phyloP scores from a whole-genome alignment of 2,888 invertebrate genomes.

The Tetheella fluctuosa region DNA sequence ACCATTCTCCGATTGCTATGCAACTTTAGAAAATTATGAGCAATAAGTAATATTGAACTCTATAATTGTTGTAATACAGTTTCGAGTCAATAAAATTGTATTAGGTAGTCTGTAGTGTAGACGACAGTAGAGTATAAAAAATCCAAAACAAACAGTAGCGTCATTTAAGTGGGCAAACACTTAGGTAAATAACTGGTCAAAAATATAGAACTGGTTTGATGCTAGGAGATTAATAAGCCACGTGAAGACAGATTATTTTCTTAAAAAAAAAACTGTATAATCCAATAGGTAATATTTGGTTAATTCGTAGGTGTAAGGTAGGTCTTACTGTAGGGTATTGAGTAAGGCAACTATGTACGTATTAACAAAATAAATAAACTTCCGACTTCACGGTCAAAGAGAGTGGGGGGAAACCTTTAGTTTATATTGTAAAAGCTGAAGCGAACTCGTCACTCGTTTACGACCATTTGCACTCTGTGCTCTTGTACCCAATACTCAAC shows the following conservation, averaged over 20 bases:
- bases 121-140: background rate
- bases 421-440: conserved; percentile 63
- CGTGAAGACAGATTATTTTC: background rate
- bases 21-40: too few relatives aligned
- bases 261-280: too few relatives aligned
- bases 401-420: conserved; percentile 59
- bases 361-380: conserved; percentile 21
- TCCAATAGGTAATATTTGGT: too few relatives aligned
- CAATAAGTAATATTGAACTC: too few relatives aligned
- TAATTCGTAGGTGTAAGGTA: too few relatives aligned
- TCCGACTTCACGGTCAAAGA: conserved; percentile 31
- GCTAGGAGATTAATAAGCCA: background rate
- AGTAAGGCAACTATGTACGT: too few relatives aligned
- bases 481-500: conserved; percentile 27
- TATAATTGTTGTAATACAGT: too few relatives aligned
- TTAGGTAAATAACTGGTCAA: background rate
- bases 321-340: too few relatives aligned
- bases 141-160: background rate
- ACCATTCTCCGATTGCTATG: too few relatives aligned
- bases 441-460: conserved; percentile 56
- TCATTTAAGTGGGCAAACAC: conserved; percentile 8
- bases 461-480: conserved; percentile 50
- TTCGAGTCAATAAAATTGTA: too few relatives aligned
- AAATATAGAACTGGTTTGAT: conserved; percentile 8
- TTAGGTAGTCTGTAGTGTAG: background rate